These are phyloP conservation scores for Hemitrygon akajei DNA, from an alignment of 2,797 vertebrate species.

Conservation along the genomic window DNA sequence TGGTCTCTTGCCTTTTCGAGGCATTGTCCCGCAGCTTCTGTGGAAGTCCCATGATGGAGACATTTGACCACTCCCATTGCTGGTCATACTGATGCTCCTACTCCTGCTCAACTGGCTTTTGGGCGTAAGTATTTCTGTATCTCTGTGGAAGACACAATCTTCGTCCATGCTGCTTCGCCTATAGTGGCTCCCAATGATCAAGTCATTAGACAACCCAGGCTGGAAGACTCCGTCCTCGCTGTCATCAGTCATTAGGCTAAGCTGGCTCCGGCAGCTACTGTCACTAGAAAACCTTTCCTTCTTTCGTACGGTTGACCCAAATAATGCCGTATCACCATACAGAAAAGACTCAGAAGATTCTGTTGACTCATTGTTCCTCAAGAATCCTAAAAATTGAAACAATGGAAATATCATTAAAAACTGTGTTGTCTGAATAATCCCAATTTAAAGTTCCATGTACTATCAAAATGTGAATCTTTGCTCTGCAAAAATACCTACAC, in stretches of 20 bases:
- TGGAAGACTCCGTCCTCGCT: constrained; percentile 67
- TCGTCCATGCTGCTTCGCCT: constrained; percentile 64
- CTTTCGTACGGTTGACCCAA: fast-evolving
- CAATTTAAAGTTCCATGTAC: not conserved
- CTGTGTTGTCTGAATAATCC: not conserved
- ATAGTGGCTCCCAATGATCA: constrained; percentile 55
- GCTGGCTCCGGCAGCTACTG: constrained; percentile 71
- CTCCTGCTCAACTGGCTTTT: constrained; percentile 50
- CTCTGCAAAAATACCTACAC: not conserved
- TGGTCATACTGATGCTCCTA: constrained; percentile 67
- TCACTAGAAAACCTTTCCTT: constrained; percentile 71
- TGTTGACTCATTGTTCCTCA: not conserved
- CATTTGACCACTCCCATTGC: constrained; percentile 62
- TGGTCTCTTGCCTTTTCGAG: constrained; percentile 64
- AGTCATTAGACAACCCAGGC: constrained; percentile 65
- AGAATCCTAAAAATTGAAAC: constrained; percentile 17
- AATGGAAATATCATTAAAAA: not conserved
- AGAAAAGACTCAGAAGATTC: constrained; percentile 51
- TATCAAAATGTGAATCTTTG: not conserved
- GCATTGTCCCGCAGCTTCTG: constrained; percentile 75
- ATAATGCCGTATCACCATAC: not conserved
- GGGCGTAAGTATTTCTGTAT: not conserved
- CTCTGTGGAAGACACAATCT: constrained; percentile 61
- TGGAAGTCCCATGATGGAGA: constrained; percentile 70
- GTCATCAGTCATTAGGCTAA: constrained; percentile 70